Evolutionary conservation across 2,797 vertebrate species (phyloP).

Genomic region (Anniella stebbinsi): DNA sequence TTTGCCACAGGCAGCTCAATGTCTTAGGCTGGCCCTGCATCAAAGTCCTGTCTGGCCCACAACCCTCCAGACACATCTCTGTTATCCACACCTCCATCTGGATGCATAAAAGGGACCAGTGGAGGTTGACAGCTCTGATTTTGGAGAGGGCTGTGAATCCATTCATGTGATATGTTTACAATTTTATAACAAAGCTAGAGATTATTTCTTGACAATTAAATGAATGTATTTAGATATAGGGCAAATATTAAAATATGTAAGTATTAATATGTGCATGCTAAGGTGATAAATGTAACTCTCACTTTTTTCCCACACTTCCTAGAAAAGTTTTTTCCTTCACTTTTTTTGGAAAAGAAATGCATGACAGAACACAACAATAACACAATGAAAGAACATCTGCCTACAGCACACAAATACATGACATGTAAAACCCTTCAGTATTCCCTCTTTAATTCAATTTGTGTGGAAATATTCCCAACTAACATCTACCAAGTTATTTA

Average conservation of each 20-base stretch:
- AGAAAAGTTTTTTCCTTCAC: too few species aligned
- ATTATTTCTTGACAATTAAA: neutral
- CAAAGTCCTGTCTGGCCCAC: too few species aligned
- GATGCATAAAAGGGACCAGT: too few species aligned
- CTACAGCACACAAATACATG: neutral
- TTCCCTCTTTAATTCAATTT: neutral
- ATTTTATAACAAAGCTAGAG: neutral
- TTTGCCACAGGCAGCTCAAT: too few species aligned
- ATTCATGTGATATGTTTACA: neutral
- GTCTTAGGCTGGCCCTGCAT: too few species aligned
- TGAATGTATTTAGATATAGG: neutral
- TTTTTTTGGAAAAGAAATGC: neutral
- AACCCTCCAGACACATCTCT: too few species aligned
- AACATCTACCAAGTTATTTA: neutral
- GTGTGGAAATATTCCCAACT: neutral
- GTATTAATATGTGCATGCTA: neutral
- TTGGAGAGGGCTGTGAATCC: too few species aligned
- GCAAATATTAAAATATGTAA: neutral
- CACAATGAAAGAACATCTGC: neutral
- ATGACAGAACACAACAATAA: neutral
- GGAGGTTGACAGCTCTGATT: too few species aligned
- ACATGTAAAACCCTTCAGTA: neutral
- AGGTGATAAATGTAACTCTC: neutral
- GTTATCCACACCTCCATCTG: too few species aligned
- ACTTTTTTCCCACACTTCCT: neutral